Base-by-base conservation (phyloP, 2,888 invertebrate genomes). In the Altica lythri region DNA sequence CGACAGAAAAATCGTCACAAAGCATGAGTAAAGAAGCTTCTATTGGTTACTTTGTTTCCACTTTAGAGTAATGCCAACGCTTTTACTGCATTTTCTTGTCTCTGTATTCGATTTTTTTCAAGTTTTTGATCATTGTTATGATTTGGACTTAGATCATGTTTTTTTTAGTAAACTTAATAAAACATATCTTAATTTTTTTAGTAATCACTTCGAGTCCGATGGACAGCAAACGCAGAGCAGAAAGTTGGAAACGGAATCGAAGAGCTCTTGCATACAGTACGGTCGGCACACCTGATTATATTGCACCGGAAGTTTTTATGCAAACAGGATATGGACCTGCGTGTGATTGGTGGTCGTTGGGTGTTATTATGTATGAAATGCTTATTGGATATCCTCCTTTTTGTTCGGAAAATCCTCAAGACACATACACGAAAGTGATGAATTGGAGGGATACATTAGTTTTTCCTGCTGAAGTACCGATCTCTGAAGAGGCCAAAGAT, bases 281-380 rank as follows among this genome's bases (percentile, higher is more conserved):
- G 0, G 93, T 94, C 4, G 99, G 98, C 48, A 99, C 99, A 43
- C 99, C 99, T 2, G 99, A 99, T 80, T 99, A 99, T 75, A 99
- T 99, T 71, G 99, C 99, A 22, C 99, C 99, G 1, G 99, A 99
- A 83, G 98, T 99, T 68, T 99, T 93, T 79, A 81, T 93, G 66
- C 97, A 97, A 79, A 96, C 95, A 27, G 99, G 99, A 34, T 99
- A 99, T 78, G 95, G 95, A 2, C 90, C 95, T 43, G 91, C 95
- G 53, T 99, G 98, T 70, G 99, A 99, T 79, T 99, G 97, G 95
- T 99, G 99, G 99, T 97, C 96, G 58, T 82, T 99, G 53, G 99
- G 99, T 17, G 99, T 99, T 53, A 99, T 99, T 69, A 99, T 99
- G 99, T 99, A 98, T 79, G 99, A 99, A 81, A 99, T 99, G 99